Percentiles rank a stretch among this genome's conserved stretches.
These are phyloP conservation scores for Gephyroberyx darwinii DNA, from an alignment of 2,797 vertebrate species.

Conservation along the genomic window DNA sequence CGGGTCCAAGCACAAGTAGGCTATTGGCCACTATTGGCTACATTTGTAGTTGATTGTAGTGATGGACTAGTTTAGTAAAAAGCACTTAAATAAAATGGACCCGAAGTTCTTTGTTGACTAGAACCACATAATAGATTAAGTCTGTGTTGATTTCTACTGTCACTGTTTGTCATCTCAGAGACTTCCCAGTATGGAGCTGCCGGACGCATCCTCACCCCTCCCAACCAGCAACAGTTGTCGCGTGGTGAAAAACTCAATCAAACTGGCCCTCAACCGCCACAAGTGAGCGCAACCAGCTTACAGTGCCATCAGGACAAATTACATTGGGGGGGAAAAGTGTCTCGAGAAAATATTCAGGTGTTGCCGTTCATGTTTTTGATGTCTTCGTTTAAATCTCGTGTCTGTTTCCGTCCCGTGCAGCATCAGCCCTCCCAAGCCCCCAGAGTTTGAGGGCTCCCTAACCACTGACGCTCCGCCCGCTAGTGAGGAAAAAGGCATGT, in stretches of 20 bases:
- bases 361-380: background rate
- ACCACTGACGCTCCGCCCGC: conserved; percentile 53
- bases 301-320: background rate
- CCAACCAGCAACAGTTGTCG: conserved; percentile 89
- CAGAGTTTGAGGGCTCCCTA: conserved; percentile 65
- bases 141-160: conserved; percentile 2
- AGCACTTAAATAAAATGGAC: background rate
- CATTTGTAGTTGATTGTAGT: background rate
- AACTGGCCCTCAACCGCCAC: conserved; percentile 93
- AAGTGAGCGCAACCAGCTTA: conserved; percentile 68
- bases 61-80: too few species aligned
- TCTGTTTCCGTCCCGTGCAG: conserved; percentile 37
- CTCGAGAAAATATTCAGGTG: background rate
- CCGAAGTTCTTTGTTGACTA: background rate
- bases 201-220: conserved; percentile 93
- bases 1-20: too few species aligned
- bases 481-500: conserved; percentile 76
- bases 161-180: conserved; percentile 79
- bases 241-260: conserved; percentile 97
- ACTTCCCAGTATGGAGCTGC: conserved; percentile 96
- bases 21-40: too few species aligned
- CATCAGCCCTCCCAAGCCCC: conserved; percentile 77
- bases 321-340: background rate
- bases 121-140: too few species aligned
- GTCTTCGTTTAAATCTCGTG: background rate